Base-by-base conservation (phyloP, 2,888 invertebrate genomes). In the Sclerodermus sp. region DNA sequence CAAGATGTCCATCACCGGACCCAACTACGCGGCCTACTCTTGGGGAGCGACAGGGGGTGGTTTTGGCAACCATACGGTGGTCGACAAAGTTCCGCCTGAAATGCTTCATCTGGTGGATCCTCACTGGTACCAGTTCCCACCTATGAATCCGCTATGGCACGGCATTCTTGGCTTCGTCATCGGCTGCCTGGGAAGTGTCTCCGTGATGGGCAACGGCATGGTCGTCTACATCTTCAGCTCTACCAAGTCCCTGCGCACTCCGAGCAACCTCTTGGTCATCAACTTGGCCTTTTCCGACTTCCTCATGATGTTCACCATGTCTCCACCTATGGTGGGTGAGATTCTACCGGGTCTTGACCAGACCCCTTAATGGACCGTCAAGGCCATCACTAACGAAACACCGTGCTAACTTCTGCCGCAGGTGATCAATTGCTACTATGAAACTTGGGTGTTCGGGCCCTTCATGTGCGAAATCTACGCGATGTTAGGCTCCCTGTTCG, bases 251-350 rank as follows among this genome's bases (percentile, higher is more conserved):
- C 83, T 95, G 51, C 87, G 92, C 66, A 93, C 94, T 32, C 95
- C 95, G 41, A 93, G 95, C 58, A 96, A 96, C 79, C 82, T 96
- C 66, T 82, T 95, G 64, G 90, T 96, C 52, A 88, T 95, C 53
- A 96, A 96, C 80, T 83, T 96, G 71, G 95, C 95, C 32, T 87
- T 96, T 78, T 92, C 93, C 48, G 93, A 94, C 76, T 91, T 94
- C 74, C 83, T 88, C 58, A 93, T 94, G 89, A 94, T 94, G 93
- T 81, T 87, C 66, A 79, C 81, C 63, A 90, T 90, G 90, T 84
- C 89, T 67, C 89, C 90, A 44, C 83, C 91, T 58, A 91, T 92
- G 87, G 87, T 76, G 58, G 15, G 55, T 10, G 30, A 30, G 10
- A 30, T 30, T 30, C n/a, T n/a, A n/a, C n/a, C n/a, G n/a, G n/a